phyloP scores from a whole-genome alignment of 2,888 invertebrate genomes.

The Deroplatys truncata region DNA sequence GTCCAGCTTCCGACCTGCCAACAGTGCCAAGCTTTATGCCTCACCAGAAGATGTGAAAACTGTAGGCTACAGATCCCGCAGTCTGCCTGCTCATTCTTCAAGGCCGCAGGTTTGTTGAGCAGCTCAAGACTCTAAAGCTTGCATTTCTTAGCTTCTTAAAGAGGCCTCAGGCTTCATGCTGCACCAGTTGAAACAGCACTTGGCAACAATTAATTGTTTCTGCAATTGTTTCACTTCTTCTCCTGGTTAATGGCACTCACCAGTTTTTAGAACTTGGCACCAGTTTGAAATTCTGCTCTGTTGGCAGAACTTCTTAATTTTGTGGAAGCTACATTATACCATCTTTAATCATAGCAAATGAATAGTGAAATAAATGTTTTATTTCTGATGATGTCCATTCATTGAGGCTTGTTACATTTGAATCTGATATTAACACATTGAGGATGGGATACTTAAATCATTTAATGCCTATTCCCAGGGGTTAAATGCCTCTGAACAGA shows the following conservation, averaged over 20 bases:
- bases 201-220: neutral
- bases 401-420: neutral
- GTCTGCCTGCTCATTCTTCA: conserved; percentile 35
- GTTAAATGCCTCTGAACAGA: too few species aligned
- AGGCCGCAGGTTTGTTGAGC: conserved; percentile 37
- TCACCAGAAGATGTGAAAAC: conserved; percentile 80
- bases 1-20: conserved; percentile 86
- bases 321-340: neutral
- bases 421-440: too few species aligned
- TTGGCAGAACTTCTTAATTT: neutral
- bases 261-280: neutral
- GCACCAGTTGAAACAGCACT: neutral
- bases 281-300: neutral
- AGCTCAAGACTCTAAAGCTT: neutral
- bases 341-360: neutral
- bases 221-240: neutral
- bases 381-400: neutral
- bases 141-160: neutral
- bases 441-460: too few species aligned
- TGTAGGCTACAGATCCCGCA: conserved; percentile 52
- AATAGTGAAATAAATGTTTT: neutral
- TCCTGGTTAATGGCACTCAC: neutral
- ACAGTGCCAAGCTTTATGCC: conserved; percentile 81
- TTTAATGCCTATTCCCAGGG: too few species aligned
- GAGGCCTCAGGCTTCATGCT: neutral